Base-by-base conservation (phyloP, 2,888 invertebrate genomes). In the Norana najaformis region DNA sequence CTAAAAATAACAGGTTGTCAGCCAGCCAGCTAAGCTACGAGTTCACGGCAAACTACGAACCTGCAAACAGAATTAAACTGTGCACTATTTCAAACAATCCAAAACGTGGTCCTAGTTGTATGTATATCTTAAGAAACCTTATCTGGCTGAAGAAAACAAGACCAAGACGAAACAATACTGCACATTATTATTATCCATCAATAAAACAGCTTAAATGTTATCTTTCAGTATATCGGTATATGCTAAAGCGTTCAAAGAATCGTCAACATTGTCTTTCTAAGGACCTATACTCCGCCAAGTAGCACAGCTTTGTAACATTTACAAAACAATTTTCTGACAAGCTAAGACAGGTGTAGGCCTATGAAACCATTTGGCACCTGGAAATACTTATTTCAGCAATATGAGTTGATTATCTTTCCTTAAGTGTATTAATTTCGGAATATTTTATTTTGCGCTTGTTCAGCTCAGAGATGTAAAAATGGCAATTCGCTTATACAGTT, bases 141-240 rank as follows among this genome's bases (percentile, higher is more conserved):
- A n/a, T n/a, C n/a, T n/a, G n/a, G n/a, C n/a, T n/a, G n/a, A 69
- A 69, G 3, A 23, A 47, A 47, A 47, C 23, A 47, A 47, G 23
- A 69, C 69, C 1, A 30, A 69, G 69, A 69, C n/a, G n/a, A 69
- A 41, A 69, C 69, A n/a, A n/a, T 69, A 69, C 30, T n/a, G 69
- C 69, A 69, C 16, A 69, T n/a, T n/a, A 69, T 69, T 69, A 69
- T 69, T 69, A 69, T 69, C n/a, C n/a, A 69, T 69, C 69, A 69
- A n/a, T 69, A 30, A 69, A 69, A 69, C n/a, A 8, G n/a, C n/a
- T n/a, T n/a, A 1, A 69, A n/a, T n/a, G 69, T 69, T n/a, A 6
- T 11, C n/a, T 41, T 69, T 69, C 47, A 23, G 47, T 47, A 20
- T 47, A 23, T 23, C 23, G 47, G 47, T 69, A 30, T n/a, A n/a